phyloP scores from a whole-genome alignment of 2,797 vertebrate species.

The Syngnathus acus region DNA sequence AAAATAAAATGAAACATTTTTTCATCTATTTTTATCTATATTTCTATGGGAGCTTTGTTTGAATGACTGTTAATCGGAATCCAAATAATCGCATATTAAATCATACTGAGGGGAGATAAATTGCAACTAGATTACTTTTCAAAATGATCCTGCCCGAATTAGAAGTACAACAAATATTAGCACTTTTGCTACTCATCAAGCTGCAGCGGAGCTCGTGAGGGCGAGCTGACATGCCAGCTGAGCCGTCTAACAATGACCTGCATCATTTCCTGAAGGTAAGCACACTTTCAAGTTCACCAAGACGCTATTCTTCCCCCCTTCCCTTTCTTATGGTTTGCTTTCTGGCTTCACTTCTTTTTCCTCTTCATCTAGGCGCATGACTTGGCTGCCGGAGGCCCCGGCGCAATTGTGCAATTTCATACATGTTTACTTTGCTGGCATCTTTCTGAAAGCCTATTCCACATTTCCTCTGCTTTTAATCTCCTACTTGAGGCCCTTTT shows the following conservation, averaged over 20 bases:
- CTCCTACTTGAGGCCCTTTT: constrained; percentile 31
- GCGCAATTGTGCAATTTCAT: constrained; percentile 69
- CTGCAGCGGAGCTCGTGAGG: not conserved
- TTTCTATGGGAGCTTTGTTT: too few species aligned
- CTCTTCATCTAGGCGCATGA: constrained; percentile 53
- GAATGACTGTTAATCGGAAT: too few species aligned
- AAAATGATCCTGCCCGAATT: too few species aligned
- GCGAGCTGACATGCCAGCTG: not conserved
- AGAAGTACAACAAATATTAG: not conserved
- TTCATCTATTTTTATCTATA: too few species aligned
- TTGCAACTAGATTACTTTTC: too few species aligned
- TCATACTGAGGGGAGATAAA: too few species aligned
- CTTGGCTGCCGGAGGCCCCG: constrained; percentile 48
- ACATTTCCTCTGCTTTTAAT: constrained; percentile 62
- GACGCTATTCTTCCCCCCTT: not conserved
- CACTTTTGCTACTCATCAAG: not conserved
- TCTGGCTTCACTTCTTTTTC: constrained; percentile 21
- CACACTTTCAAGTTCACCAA: not conserved
- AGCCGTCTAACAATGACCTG: not conserved
- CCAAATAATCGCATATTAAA: too few species aligned
- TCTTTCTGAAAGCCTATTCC: constrained; percentile 61
- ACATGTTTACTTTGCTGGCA: constrained; percentile 70
- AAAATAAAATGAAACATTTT: too few species aligned
- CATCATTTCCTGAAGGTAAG: constrained; percentile 4
- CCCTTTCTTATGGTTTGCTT: not conserved